Percentiles rank a stretch among this genome's conserved stretches.
Conservation (phyloP, 1,140 invertebrate species). For the Lycorma delicatula region DNA sequence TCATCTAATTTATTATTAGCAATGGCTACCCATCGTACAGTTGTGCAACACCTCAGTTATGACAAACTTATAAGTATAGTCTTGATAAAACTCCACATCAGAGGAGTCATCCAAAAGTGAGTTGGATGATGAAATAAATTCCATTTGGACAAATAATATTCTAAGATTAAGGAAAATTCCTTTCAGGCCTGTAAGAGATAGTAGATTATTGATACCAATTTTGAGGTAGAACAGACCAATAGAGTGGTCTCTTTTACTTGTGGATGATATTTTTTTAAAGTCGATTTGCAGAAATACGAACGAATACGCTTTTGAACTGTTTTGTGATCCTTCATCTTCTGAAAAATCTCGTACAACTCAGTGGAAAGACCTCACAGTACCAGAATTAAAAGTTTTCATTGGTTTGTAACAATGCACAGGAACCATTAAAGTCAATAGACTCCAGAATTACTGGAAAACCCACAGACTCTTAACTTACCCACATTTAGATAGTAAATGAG, state of each 20-base stretch:
- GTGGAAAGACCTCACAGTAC: background rate
- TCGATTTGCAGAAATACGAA: conserved; percentile 22
- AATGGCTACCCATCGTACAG: too few species aligned
- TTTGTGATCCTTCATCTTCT: conserved; percentile 8
- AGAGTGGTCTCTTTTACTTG: background rate
- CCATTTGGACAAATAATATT: too few species aligned
- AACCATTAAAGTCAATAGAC: conserved; percentile 19
- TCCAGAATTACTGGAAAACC: conserved; percentile 28
- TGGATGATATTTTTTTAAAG: conserved; percentile 19
- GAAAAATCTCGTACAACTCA: background rate
- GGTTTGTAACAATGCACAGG: conserved; percentile 23
- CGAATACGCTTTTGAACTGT: conserved; percentile 22
- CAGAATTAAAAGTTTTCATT: conserved; percentile 17
- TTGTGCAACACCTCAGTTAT: too few species aligned
- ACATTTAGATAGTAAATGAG: background rate
- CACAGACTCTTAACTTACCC: conserved; percentile 18
- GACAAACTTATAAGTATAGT: too few species aligned
- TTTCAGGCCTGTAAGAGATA: background rate
- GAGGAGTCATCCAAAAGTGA: too few species aligned
- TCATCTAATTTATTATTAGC: too few species aligned
- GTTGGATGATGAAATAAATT: too few species aligned
- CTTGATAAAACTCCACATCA: too few species aligned
- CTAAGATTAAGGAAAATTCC: too few species aligned
- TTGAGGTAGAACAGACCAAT: background rate
- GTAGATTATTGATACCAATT: background rate